phyloP scores from a whole-genome alignment of 2,797 vertebrate species.

The Eidolon dupreanum region DNA sequence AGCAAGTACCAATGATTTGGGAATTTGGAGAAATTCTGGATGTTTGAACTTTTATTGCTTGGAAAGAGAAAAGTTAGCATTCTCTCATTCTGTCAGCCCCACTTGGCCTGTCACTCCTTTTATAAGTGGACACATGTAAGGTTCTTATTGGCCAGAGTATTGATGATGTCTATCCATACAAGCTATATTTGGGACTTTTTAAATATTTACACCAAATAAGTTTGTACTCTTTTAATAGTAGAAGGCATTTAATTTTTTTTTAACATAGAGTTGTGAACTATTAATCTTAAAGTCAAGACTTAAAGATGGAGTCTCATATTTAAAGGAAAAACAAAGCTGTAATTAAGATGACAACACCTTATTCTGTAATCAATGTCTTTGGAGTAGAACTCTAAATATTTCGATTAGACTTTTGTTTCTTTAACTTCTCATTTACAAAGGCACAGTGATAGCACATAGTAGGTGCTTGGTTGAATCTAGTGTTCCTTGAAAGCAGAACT shows the following conservation, averaged over 20 bases:
- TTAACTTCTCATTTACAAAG: background rate
- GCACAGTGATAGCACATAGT: background rate
- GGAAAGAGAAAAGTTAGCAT: background rate
- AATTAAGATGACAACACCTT: background rate
- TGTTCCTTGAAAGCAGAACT: background rate
- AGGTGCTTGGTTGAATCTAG: background rate
- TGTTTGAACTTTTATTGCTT: background rate
- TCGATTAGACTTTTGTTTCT: background rate
- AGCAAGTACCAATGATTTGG: background rate
- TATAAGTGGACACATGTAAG: background rate
- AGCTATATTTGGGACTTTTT: background rate
- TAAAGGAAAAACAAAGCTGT: background rate
- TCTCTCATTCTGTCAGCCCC: background rate
- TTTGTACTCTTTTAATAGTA: background rate
- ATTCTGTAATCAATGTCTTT: background rate
- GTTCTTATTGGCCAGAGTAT: background rate
- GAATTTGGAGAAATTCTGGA: background rate
- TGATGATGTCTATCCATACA: background rate
- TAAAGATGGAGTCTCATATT: background rate
- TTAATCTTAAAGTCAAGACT: background rate
- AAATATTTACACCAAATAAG: background rate
- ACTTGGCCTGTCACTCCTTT: background rate
- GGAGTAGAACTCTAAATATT: background rate
- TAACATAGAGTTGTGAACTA: background rate
- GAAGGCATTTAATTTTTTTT: background rate